Base-by-base conservation (phyloP, 2,888 invertebrate genomes). In the Gortyna flavago region DNA sequence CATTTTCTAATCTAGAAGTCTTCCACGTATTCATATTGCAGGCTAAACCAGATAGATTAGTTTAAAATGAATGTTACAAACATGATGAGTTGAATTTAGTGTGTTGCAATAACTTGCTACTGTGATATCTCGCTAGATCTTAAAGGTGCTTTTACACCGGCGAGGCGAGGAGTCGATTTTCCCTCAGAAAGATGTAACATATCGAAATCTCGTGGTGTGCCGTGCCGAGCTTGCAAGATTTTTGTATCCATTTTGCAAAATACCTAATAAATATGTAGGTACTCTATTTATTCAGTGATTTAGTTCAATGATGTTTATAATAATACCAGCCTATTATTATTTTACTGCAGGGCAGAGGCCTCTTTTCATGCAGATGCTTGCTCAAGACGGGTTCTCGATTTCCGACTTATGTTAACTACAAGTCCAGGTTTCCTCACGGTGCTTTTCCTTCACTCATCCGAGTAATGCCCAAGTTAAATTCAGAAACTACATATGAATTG, bases 61-160 rank as follows among this genome's bases (percentile, higher is more conserved):
- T 35, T 8, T 29, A 44, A 44, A 62, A 64, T 5, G 16, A 73
- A 54, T 35, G 61, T 44, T 44, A 18, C 25, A 16, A 54, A 62
- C 25, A 64, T 29, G 75, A 81, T 64, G 38, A 38, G 13, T 25
- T 16, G 41, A 54, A 61, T 35, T 1, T 54, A 11, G 9, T 18
- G 44, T 79, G 82, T 77, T 66, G 79, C 29, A 79, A 79, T n/a
- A 16, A 3, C 54, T 75, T 16, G 74, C 54, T 62, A 44, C 75
- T 29, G 35, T 4, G 29, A 35, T 35, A 48, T 62, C 35, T 57
- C 21, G 21, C 38, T 21, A 38, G 35, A 79, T 74, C 13, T 57
- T 57, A 57, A n/a, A 57, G 11, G 5, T n/a, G 11, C 1, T 6
- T 57, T 57, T 2, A 57, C 13, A 57, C 57, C 57, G 57, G 13